phyloP scores from a whole-genome alignment of 2,797 vertebrate species.

The Premnoplex brunnescens region DNA sequence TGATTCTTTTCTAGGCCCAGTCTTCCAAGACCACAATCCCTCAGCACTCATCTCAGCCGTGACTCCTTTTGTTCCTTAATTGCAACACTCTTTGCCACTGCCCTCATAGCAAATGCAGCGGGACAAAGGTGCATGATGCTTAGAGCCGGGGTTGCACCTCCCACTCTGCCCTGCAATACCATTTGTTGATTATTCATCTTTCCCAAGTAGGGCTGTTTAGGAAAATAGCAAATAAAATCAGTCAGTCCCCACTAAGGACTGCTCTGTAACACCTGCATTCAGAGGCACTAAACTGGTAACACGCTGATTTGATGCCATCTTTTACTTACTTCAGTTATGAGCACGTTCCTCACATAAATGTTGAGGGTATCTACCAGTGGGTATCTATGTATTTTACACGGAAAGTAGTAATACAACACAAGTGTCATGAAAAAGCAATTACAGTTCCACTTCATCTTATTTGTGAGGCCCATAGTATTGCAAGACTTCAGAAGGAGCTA shows the following conservation, averaged over 20 bases:
- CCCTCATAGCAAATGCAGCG: neutral
- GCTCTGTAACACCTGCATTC: neutral
- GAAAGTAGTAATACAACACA: neutral
- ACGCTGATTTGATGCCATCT: neutral
- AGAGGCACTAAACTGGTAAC: neutral
- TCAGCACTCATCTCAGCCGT: accelerated
- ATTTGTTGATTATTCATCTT: neutral
- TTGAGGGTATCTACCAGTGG: neutral
- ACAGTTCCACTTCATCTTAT: neutral
- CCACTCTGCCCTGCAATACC: neutral
- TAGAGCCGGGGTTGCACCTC: neutral
- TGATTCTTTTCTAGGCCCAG: neutral
- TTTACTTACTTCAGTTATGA: neutral
- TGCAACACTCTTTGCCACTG: neutral
- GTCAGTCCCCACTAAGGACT: neutral
- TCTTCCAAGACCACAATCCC: neutral
- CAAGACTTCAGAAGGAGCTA: neutral
- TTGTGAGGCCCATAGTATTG: neutral
- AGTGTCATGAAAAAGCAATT: neutral
- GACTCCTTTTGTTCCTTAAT: neutral
- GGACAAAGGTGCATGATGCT: neutral
- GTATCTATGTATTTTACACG: neutral
- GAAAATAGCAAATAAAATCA: neutral
- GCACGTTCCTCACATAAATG: neutral
- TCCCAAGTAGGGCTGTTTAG: neutral